Evolutionary conservation across 2,113 vertebrate genomes (phyloP).

Genomic region (Amazona guildingii): DNA sequence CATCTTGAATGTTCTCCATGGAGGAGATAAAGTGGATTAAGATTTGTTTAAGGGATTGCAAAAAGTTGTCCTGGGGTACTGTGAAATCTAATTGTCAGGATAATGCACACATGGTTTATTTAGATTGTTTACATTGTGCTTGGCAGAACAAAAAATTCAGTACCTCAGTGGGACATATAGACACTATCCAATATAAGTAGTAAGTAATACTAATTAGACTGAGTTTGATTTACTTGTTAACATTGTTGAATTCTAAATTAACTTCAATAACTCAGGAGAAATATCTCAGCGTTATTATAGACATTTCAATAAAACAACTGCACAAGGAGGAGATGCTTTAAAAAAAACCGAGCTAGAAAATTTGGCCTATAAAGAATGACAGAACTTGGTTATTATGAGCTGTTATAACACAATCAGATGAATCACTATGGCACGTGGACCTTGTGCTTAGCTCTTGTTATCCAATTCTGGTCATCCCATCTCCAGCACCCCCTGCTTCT

Average conservation of each 20-base stretch:
- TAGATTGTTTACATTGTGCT: slow-evolving; percentile 25
- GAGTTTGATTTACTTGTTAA: slow-evolving; percentile 50
- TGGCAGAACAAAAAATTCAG: background rate
- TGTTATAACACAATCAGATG: background rate
- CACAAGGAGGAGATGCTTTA: background rate
- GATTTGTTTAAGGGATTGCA: slow-evolving; percentile 28
- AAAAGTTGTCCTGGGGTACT: background rate
- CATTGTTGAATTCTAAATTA: slow-evolving; percentile 44
- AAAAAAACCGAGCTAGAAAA: slow-evolving; percentile 35
- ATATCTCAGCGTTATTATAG: slow-evolving; percentile 26
- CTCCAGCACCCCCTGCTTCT: background rate
- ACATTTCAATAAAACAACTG: slow-evolving; percentile 27
- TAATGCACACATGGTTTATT: slow-evolving; percentile 44
- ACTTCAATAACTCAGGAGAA: slow-evolving; percentile 43
- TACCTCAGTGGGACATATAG: slow-evolving; percentile 30
- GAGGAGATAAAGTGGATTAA: slow-evolving; percentile 43
- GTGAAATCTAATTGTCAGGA: slow-evolving; percentile 1
- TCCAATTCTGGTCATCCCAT: background rate
- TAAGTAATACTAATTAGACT: slow-evolving; percentile 50
- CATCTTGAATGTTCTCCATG: slow-evolving; percentile 1
- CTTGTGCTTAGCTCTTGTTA: background rate
- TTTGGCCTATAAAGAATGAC: background rate
- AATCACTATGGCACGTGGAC: slow-evolving; percentile 1
- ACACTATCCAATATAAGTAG: background rate
- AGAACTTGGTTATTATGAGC: background rate